phyloP scores from a whole-genome alignment of 2,888 invertebrate genomes.

The Allygus modestus region DNA sequence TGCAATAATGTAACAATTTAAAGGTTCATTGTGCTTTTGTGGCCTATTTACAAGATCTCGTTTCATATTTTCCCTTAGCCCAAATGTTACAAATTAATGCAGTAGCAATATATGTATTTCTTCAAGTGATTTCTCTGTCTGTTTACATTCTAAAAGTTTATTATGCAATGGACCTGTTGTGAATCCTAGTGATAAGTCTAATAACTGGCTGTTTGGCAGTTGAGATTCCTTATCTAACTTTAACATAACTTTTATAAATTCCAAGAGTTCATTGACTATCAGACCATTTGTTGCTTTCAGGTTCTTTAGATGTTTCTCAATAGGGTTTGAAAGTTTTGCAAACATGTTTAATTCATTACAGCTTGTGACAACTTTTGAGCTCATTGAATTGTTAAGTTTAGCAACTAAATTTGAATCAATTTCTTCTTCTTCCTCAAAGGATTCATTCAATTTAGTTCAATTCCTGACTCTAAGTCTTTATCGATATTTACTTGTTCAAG shows the following conservation, averaged over 20 bases:
- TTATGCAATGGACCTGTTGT: not conserved
- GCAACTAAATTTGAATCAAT: not conserved
- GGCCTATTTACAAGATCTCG: conserved; percentile 32
- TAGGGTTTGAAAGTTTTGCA: conserved; percentile 27
- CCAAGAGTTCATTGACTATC: not conserved
- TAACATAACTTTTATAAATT: conserved; percentile 17
- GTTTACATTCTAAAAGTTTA: not conserved
- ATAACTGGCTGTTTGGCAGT: not conserved
- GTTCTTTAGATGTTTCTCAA: conserved; percentile 1
- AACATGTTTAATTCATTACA: not conserved
- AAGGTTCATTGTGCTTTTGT: not conserved
- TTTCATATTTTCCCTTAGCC: conserved; percentile 3
- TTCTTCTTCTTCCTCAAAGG: conserved; percentile 18
- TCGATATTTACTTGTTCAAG: not conserved
- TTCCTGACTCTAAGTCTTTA: not conserved
- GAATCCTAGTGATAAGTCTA: not conserved
- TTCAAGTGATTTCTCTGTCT: conserved; percentile 3
- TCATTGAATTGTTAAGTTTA: not conserved
- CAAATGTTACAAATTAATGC: not conserved
- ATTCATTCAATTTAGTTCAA: not conserved
- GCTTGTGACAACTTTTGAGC: not conserved
- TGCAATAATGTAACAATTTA: conserved; percentile 7
- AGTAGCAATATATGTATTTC: not conserved
- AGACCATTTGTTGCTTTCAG: not conserved
- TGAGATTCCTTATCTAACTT: not conserved